These are phyloP conservation scores for Motacilla tschutschensis DNA, from an alignment of 2,113 vertebrate genomes.

Conservation along the genomic window DNA sequence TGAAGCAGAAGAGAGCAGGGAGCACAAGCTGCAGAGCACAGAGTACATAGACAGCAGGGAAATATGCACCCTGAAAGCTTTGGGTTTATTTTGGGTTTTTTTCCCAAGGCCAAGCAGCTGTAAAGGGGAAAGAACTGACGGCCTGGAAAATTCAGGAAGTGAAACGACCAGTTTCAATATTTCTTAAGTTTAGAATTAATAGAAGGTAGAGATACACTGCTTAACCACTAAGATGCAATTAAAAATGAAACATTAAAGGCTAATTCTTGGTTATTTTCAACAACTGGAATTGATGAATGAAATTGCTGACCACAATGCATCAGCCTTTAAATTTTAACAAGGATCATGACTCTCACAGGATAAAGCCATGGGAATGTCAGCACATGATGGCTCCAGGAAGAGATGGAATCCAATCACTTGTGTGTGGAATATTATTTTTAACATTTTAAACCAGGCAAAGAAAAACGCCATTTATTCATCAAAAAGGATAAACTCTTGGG, in stretches of 20 bases:
- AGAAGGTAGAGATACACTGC: not conserved
- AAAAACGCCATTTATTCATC: not conserved
- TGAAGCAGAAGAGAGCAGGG: not conserved
- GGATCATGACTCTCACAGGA: not conserved
- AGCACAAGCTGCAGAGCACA: not conserved
- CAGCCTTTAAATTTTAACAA: not conserved
- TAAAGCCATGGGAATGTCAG: not conserved
- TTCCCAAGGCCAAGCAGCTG: not conserved
- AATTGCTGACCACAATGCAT: not conserved
- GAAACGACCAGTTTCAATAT: not conserved
- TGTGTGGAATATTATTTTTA: not conserved
- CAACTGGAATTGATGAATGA: not conserved
- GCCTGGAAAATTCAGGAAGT: not conserved
- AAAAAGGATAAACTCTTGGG: not conserved
- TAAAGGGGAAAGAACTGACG: not conserved
- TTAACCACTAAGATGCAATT: not conserved
- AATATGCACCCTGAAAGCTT: not conserved
- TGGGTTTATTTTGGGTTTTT: not conserved
- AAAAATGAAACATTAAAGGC: not conserved
- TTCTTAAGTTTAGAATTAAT: not conserved
- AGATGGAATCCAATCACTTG: not conserved
- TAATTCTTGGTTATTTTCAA: not conserved
- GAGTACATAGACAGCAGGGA: fast-evolving
- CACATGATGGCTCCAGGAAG: not conserved
- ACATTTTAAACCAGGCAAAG: not conserved